Evolutionary conservation across 2,888 invertebrate genomes (phyloP).

Genomic region (Petrolisthes cinctipes): DNA sequence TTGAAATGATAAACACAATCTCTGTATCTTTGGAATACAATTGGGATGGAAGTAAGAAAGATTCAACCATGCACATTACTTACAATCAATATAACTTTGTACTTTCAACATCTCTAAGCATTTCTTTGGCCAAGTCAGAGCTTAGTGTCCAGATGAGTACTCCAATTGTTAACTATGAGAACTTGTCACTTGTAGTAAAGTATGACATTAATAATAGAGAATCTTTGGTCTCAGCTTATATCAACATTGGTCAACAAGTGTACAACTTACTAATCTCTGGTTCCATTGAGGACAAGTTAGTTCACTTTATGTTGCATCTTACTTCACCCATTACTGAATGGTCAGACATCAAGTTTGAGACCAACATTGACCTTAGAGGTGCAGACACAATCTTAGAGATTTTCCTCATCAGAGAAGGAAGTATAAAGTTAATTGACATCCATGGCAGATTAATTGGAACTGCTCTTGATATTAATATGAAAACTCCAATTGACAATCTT

Average conservation of each 20-base stretch:
- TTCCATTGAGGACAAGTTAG: constrained; percentile 39
- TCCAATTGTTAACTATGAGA: constrained; percentile 25
- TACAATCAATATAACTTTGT: constrained; percentile 48
- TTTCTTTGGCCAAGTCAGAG: constrained; percentile 13
- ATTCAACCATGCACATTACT: constrained; percentile 32
- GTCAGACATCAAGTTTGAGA: constrained; percentile 31
- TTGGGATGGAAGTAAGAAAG: not conserved
- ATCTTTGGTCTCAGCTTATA: not conserved
- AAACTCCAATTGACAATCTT: constrained; percentile 48
- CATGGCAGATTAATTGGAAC: constrained; percentile 56
- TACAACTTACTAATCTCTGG: constrained; percentile 39
- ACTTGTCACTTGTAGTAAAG: constrained; percentile 34
- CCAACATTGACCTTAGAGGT: constrained; percentile 43
- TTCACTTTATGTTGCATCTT: constrained; percentile 20
- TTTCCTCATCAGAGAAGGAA: constrained; percentile 41
- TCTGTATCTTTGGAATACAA: constrained; percentile 32
- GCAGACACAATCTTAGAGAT: constrained; percentile 52
- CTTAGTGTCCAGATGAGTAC: constrained; percentile 31
- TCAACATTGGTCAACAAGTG: not conserved
- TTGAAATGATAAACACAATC: constrained; percentile 42
- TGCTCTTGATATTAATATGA: constrained; percentile 43
- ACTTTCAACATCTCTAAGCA: constrained; percentile 10
- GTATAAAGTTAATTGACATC: constrained; percentile 38
- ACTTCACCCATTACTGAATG: constrained; percentile 53
- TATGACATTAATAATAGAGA: constrained; percentile 40